Evolutionary conservation across 1,140 invertebrate genomes (phyloP).

Genomic region (Drosophila lowei): DNA sequence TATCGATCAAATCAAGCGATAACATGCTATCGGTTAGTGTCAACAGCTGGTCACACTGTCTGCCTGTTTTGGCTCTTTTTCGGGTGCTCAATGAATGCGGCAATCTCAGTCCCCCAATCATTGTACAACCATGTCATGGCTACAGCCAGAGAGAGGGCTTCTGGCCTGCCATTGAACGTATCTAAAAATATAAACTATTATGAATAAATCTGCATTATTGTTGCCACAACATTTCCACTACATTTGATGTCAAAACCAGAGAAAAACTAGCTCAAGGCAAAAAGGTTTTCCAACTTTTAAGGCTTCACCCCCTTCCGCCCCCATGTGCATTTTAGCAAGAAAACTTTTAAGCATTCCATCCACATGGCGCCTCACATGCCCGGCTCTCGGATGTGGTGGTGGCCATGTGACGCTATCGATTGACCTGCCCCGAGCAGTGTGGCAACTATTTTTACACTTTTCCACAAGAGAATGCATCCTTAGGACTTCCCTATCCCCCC

Average conservation of each 20-base stretch:
- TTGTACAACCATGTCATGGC: too few relatives aligned
- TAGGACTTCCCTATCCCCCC: neutral
- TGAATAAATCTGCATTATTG: slow-evolving; percentile 1
- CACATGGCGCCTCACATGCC: neutral
- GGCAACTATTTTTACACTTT: slow-evolving; percentile 51
- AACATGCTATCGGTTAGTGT: too few relatives aligned
- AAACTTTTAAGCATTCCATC: slow-evolving; percentile 28
- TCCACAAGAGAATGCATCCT: slow-evolving; percentile 27
- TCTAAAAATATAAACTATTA: slow-evolving; percentile 4
- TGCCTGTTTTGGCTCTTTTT: too few relatives aligned
- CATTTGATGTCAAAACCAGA: neutral
- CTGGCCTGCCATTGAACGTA: too few relatives aligned
- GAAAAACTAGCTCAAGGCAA: slow-evolving; percentile 10
- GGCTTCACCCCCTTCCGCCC: slow-evolving; percentile 1
- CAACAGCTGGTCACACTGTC: too few relatives aligned
- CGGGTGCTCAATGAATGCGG: too few relatives aligned
- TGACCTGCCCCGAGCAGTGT: slow-evolving; percentile 40
- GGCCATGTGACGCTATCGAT: slow-evolving; percentile 41
- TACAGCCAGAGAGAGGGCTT: too few relatives aligned
- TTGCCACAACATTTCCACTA: neutral
- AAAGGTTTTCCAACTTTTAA: neutral
- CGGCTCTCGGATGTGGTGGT: neutral
- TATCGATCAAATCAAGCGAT: too few relatives aligned
- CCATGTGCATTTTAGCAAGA: neutral
- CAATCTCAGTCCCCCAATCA: too few relatives aligned